These are phyloP conservation scores for Nyctereutes procyonoides DNA, from an alignment of 2,113 vertebrate genomes.

Conservation along the genomic window DNA sequence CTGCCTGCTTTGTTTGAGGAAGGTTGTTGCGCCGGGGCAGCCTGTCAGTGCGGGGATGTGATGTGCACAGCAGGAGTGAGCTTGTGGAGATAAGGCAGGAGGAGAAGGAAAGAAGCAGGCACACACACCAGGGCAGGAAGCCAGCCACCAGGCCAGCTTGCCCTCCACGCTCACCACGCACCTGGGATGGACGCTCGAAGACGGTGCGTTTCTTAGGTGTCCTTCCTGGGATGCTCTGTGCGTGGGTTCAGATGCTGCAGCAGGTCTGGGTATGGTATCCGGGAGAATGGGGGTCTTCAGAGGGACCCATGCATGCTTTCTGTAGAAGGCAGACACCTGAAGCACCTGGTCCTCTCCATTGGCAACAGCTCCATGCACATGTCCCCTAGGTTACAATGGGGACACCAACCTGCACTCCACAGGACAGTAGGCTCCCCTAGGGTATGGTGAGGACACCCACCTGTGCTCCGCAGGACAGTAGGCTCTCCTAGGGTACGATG, in stretches of 20 bases:
- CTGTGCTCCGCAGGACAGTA: no score
- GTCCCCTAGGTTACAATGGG: fast-evolving
- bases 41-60: constrained; percentile 87
- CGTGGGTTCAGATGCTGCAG: background rate
- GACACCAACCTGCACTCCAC: fast-evolving
- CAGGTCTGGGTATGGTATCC: fast-evolving
- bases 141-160: constrained; percentile 62
- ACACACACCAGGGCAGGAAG: constrained; percentile 76
- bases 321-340: fast-evolving
- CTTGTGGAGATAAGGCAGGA: constrained; percentile 85
- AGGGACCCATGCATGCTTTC: fast-evolving
- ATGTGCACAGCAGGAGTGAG: constrained; percentile 84
- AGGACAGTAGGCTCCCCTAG: background rate
- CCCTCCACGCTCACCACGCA: background rate
- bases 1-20: constrained; percentile 87
- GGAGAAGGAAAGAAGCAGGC: constrained; percentile 83
- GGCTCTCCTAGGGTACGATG: background rate
- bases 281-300: background rate
- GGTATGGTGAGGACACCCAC: background rate
- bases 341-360: fast-evolving
- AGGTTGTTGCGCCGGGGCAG: constrained; percentile 84
- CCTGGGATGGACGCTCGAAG: background rate
- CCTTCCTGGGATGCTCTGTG: background rate
- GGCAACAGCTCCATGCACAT: no score
- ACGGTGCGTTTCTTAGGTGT: background rate